Conservation (phyloP, 2,797 vertebrate species). For the Morelia viridis region DNA sequence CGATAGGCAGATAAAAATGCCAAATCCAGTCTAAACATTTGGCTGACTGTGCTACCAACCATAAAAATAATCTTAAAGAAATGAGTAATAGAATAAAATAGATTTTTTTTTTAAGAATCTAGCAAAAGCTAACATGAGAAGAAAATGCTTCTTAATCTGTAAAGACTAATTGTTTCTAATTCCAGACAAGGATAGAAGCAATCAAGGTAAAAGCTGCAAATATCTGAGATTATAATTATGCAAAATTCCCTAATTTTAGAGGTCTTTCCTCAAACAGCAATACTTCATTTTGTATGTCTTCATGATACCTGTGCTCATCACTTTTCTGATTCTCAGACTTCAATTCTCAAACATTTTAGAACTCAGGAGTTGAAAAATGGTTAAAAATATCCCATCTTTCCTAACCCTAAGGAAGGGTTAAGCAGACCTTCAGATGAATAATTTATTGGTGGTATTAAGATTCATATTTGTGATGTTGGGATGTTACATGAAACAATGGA, state of each 20-base stretch:
- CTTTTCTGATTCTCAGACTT: not conserved
- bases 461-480: conserved; percentile 10
- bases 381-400: not conserved
- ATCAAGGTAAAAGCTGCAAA: not conserved
- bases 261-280: not conserved
- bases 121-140: not conserved
- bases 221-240: not conserved
- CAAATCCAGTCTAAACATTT: too few relatives aligned
- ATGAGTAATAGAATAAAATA: not conserved
- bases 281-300: not conserved
- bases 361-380: not conserved
- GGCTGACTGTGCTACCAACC: too few relatives aligned
- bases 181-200: not conserved
- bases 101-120: not conserved
- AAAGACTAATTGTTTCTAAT: not conserved
- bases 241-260: not conserved
- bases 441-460: not conserved
- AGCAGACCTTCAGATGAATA: conserved; percentile 15
- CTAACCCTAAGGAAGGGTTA: not conserved
- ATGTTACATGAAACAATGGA: conserved; percentile 17
- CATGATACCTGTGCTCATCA: not conserved
- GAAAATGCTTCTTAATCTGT: not conserved
- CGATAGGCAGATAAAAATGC: too few relatives aligned
- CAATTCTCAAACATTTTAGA: not conserved
- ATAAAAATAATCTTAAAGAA: not conserved